Percentiles rank a stretch among this genome's conserved stretches.
Conservation (phyloP, 2,888 invertebrate genomes). For the Idaea straminata region DNA sequence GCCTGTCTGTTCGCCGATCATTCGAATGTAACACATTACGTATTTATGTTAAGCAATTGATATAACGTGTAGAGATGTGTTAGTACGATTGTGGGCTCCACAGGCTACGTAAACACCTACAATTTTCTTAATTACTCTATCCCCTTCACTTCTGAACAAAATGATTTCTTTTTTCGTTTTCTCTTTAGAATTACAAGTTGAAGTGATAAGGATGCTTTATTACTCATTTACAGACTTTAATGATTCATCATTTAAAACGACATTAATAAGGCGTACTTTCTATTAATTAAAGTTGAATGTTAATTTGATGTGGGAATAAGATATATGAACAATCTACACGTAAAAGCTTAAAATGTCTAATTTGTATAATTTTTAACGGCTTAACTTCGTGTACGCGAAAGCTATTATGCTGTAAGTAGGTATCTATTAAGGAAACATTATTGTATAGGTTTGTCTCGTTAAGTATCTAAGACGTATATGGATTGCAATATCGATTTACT, state of each 20-base stretch:
- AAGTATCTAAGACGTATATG: background rate
- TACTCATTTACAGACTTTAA: slow-evolving; percentile 14
- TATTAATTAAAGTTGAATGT: slow-evolving; percentile 19
- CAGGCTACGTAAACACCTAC: slow-evolving; percentile 18
- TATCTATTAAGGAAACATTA: background rate
- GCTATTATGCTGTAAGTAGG: slow-evolving; percentile 2
- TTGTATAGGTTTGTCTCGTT: background rate
- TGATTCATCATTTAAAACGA: slow-evolving; percentile 19
- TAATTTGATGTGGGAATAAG: slow-evolving; percentile 19
- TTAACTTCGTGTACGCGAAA: background rate
- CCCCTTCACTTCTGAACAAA: slow-evolving; percentile 10
- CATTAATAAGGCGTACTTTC: slow-evolving; percentile 13
- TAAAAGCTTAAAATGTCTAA: background rate
- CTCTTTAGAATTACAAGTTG: background rate
- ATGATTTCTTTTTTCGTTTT: background rate
- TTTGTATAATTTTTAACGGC: slow-evolving; percentile 3
- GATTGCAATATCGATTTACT: background rate
- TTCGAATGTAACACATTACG: slow-evolving; percentile 64
- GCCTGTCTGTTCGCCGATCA: slow-evolving; percentile 62
- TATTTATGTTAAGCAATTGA: slow-evolving; percentile 71
- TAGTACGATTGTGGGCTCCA: slow-evolving; percentile 26
- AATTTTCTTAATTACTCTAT: slow-evolving; percentile 12
- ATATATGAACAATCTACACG: slow-evolving; percentile 13
- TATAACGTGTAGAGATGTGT: slow-evolving; percentile 57
- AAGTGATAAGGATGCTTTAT: slow-evolving; percentile 6